Evolutionary conservation across 2,113 vertebrate genomes (phyloP).

Genomic region (Turdus rufiventris): DNA sequence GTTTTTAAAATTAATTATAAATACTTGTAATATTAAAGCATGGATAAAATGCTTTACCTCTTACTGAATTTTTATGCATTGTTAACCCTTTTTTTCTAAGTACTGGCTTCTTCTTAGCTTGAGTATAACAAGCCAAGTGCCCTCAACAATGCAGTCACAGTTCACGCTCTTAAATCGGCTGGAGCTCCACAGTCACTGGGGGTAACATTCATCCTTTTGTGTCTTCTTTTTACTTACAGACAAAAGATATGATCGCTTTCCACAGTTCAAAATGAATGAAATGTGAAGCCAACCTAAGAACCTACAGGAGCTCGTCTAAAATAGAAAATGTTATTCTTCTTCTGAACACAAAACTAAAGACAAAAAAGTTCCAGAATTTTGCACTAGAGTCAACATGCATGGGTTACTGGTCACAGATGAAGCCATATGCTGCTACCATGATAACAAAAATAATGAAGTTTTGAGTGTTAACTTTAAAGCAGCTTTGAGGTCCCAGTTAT

Average conservation of each 20-base stretch:
- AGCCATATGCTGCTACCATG: neutral
- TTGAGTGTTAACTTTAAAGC: neutral
- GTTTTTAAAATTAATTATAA: neutral
- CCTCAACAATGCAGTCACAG: conserved; percentile 37
- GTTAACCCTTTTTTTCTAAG: neutral
- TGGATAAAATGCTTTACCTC: neutral
- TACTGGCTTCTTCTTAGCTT: neutral
- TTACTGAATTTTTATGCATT: neutral
- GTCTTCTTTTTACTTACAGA: neutral
- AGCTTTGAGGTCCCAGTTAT: neutral
- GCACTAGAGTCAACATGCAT: neutral
- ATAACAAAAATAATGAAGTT: neutral
- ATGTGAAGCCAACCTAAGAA: conserved; percentile 1
- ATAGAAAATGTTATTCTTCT: neutral
- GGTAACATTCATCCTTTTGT: conserved; percentile 20
- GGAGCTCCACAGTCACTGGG: conserved; percentile 12
- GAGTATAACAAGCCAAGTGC: neutral
- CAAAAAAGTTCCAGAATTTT: neutral
- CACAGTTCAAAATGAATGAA: conserved; percentile 26
- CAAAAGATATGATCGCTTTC: conserved; percentile 2
- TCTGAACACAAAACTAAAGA: neutral
- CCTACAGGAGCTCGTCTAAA: neutral
- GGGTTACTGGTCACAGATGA: neutral
- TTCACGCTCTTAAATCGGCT: neutral
- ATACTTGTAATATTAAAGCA: neutral